Evolutionary conservation across 2,113 vertebrate genomes (phyloP), one percentile per base, ranked within the genome.

Genomic region (Oncorhynchus nerka): DNA sequence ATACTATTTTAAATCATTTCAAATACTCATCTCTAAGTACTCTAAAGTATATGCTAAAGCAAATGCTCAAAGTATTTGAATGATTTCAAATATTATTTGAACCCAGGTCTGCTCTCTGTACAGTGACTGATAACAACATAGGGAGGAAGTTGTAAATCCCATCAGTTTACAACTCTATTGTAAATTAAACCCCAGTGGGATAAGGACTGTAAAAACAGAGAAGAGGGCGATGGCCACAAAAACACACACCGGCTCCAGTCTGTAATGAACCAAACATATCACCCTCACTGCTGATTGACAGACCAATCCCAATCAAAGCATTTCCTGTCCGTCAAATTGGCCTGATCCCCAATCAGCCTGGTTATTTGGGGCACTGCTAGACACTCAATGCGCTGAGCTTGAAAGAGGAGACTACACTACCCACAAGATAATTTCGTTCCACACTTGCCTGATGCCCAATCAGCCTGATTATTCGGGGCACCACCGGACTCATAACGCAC

Each of bases 291-390:
- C 74, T 84, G 81, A 86, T 87, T 83, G 74, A 45, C 39, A 45
- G 39, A 45, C 39, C 79, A 82, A 85, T 83, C 73, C 78, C 84
- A 84, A 90, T 84, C 78, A 77, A 75, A 83, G 79, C 76, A 73
- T 32, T 83, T 80, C 81, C 80, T 85, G 76, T 75, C 81, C 75
- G 80, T 82, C 86, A 75, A 73, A 77, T 71, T 67, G 75, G 74
- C 61, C 74, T 69, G 64, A 45, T 72, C 55, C 55, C 70, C 55
- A 79, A 73, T 73, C 73, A 66, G 77, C 30, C 68, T 68, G 61
- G 65, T 70, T 74, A n/a, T 65, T 13, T 13, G 3, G 51, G 51
- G 51, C 51, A 57, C 51, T 16, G 3, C 51, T 57, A 15, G 51
- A 57, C 51, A 16, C 19, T 9, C 16, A 22, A 64, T 64, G 61